Evolutionary conservation across 2,113 vertebrate species (phyloP).

Genomic region (Gymnobelideus leadbeateri): DNA sequence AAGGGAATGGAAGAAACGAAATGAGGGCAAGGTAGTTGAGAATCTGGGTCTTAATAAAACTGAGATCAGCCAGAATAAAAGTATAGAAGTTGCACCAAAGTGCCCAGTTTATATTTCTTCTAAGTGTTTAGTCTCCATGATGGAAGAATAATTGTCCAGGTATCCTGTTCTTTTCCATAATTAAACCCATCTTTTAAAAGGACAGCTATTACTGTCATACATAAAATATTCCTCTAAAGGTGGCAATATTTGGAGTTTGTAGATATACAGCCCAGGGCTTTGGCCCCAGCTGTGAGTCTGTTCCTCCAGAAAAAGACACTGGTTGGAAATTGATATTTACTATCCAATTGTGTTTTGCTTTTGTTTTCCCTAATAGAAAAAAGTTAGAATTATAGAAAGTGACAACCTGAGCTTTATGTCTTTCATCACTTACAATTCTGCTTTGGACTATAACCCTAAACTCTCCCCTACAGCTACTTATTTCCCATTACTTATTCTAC

Average conservation of each 20-base stretch:
- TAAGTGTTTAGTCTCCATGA: neutral
- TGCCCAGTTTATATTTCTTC: neutral
- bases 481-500: slow-evolving; percentile 30
- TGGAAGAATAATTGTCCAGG: slow-evolving; percentile 10
- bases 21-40: slow-evolving; percentile 22
- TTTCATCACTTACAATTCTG: slow-evolving; percentile 36
- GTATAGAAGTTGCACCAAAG: slow-evolving; percentile 34
- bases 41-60: neutral
- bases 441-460: slow-evolving; percentile 29
- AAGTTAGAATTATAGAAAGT: slow-evolving; percentile 48
- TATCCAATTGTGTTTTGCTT: neutral
- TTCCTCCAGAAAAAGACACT: neutral
- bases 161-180: neutral
- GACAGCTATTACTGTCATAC: neutral
- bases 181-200: slow-evolving; percentile 27
- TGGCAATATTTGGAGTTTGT: slow-evolving; percentile 37
- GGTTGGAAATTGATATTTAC: neutral
- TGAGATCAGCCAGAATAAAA: slow-evolving; percentile 31
- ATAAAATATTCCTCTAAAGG: slow-evolving; percentile 34
- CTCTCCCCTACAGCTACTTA: neutral
- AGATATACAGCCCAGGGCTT: slow-evolving; percentile 49
- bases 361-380: neutral
- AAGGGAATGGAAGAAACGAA: slow-evolving; percentile 28
- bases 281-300: slow-evolving; percentile 20
- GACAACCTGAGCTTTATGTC: slow-evolving; percentile 20